Evolutionary conservation across 2,888 invertebrate species (phyloP).

Genomic region (Acrocyrtus sp.): DNA sequence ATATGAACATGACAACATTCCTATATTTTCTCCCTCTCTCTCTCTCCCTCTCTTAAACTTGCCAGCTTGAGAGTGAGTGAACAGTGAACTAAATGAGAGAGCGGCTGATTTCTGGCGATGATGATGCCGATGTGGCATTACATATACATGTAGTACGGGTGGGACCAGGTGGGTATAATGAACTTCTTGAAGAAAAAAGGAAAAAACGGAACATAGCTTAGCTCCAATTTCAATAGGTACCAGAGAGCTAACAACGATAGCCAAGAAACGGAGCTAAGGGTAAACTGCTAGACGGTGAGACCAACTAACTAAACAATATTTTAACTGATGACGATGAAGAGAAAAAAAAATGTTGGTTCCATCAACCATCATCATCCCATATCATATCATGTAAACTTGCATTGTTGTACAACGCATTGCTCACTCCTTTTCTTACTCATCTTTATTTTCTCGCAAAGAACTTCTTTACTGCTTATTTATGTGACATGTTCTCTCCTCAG

Average conservation of each 20-base stretch:
- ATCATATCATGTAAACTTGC: too few species aligned
- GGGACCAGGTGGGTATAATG: constrained; percentile 47
- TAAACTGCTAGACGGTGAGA: too few species aligned
- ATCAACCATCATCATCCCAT: too few species aligned
- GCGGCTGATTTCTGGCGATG: constrained; percentile 6
- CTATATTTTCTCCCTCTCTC: constrained; percentile 15
- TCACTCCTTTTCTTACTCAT: too few species aligned
- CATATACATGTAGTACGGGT: constrained; percentile 13
- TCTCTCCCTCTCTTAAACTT: constrained; percentile 3
- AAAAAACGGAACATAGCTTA: constrained; percentile 4
- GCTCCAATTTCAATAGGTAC: constrained; percentile 20
- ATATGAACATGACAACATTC: constrained; percentile 17
- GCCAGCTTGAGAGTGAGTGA: too few species aligned
- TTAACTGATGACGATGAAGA: too few species aligned
- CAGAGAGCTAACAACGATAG: too few species aligned
- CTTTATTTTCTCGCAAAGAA: background rate
- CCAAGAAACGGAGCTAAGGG: too few species aligned
- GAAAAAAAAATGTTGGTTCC: too few species aligned
- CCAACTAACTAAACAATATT: too few species aligned
- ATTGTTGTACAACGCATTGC: too few species aligned
- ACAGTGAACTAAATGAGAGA: constrained; percentile 1
- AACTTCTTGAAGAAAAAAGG: constrained; percentile 17
- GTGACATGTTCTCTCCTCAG: constrained; percentile 17
- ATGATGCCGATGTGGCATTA: constrained; percentile 30
- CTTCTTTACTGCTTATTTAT: constrained; percentile 16